These are phyloP conservation scores for Penaeus vannamei DNA, from an alignment of 1,140 invertebrate genomes.

Conservation along the genomic window DNA sequence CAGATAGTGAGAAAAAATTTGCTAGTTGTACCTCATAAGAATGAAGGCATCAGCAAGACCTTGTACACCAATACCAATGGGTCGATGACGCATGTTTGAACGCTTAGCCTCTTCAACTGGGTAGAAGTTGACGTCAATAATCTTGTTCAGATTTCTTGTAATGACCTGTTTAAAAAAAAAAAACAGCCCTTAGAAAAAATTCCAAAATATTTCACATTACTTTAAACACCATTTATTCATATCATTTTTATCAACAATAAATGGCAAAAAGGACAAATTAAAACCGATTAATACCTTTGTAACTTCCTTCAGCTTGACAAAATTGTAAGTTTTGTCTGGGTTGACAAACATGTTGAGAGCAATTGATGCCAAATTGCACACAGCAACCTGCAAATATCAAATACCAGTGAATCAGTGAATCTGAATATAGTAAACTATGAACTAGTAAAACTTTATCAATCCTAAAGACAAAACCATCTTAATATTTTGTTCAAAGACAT, in stretches of 20 bases:
- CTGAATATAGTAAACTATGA: neutral
- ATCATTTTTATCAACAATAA: neutral
- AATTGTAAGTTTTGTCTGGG: constrained; percentile 85
- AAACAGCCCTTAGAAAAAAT: neutral
- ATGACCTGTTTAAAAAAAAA: constrained; percentile 73
- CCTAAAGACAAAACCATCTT: no score
- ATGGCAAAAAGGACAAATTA: neutral
- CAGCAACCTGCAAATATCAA: constrained; percentile 80
- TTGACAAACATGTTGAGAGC: constrained; percentile 98
- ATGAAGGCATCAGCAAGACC: constrained; percentile 98
- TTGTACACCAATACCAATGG: constrained; percentile 96
- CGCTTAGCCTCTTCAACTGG: constrained; percentile 87
- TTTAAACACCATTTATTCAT: neutral
- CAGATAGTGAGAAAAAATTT: neutral
- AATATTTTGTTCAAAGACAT: no score
- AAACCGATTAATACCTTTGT: constrained; percentile 77
- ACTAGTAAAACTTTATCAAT: neutral
- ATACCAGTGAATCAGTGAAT: constrained; percentile 17
- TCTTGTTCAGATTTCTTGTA: constrained; percentile 95
- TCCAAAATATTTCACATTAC: neutral
- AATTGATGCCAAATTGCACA: constrained; percentile 98
- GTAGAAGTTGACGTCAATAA: constrained; percentile 98
- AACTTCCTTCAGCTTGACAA: constrained; percentile 88
- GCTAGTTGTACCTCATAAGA: constrained; percentile 83
- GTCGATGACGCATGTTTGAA: constrained; percentile 94